These are phyloP conservation scores for Epinotia brunnichana DNA, from an alignment of 2,888 invertebrate species.

Conservation along the genomic window DNA sequence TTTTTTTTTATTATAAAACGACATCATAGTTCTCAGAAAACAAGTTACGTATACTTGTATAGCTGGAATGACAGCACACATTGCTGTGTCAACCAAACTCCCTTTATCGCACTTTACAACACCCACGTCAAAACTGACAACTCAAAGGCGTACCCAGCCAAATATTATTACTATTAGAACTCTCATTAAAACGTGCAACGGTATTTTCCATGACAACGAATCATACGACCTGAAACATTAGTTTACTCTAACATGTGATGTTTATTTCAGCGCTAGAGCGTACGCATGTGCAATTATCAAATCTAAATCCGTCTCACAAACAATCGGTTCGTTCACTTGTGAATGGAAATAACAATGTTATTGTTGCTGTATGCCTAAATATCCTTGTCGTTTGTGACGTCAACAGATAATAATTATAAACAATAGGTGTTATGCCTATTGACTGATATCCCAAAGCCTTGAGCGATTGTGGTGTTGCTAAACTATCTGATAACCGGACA, in stretches of 20 bases:
- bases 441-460: slow-evolving; percentile 38
- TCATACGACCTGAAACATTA: slow-evolving; percentile 15
- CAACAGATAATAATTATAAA: slow-evolving; percentile 37
- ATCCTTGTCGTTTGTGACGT: slow-evolving; percentile 36
- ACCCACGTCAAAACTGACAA: slow-evolving; percentile 46
- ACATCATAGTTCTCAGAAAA: too few species aligned
- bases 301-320: slow-evolving; percentile 32
- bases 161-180: slow-evolving; percentile 30
- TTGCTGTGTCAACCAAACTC: neutral
- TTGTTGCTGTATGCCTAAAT: slow-evolving; percentile 21
- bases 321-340: slow-evolving; percentile 34
- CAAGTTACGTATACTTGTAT: neutral
- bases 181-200: slow-evolving; percentile 24
- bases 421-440: slow-evolving; percentile 27
- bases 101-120: slow-evolving; percentile 24
- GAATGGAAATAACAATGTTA: slow-evolving; percentile 36
- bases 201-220: slow-evolving; percentile 36
- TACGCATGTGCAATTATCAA: slow-evolving; percentile 13
- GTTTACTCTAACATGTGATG: slow-evolving; percentile 13
- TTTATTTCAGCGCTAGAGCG: slow-evolving; percentile 21
- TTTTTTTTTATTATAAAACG: too few species aligned
- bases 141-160: slow-evolving; percentile 41
- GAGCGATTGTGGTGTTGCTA: slow-evolving; percentile 40
- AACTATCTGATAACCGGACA: slow-evolving; percentile 46
- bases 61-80: neutral